Evolutionary conservation across 2,113 vertebrate genomes (phyloP).

Genomic region (Bujurquina vittata): DNA sequence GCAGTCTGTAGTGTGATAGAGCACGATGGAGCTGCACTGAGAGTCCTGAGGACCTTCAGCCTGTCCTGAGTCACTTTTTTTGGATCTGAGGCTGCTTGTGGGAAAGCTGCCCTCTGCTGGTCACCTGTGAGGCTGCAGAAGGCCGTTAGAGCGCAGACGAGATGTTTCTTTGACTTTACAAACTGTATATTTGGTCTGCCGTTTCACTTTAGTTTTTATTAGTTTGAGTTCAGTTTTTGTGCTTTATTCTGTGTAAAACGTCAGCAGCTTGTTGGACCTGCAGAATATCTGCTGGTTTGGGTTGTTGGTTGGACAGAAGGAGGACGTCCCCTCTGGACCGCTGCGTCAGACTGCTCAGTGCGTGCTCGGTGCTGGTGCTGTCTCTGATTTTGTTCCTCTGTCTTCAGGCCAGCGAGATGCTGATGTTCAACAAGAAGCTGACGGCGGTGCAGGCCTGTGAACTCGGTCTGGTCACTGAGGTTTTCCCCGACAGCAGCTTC

Average conservation of each 20-base stretch:
- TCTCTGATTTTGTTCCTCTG: background rate
- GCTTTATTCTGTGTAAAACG: too few species aligned
- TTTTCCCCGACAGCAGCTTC: constrained; percentile 89
- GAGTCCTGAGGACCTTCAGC: too few species aligned
- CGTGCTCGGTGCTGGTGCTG: background rate
- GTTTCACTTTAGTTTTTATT: too few species aligned
- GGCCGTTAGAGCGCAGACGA: background rate
- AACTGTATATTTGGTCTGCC: too few species aligned
- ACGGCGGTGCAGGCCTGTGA: constrained; percentile 88
- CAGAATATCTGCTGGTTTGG: background rate
- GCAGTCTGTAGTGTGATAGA: too few species aligned
- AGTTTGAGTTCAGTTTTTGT: too few species aligned
- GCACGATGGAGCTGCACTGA: too few species aligned
- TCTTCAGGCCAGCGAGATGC: constrained; percentile 88
- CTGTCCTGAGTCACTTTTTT: background rate
- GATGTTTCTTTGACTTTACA: too few species aligned
- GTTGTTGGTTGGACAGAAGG: background rate
- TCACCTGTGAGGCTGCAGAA: background rate
- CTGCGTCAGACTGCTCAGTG: too few species aligned
- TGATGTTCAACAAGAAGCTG: constrained; percentile 92
- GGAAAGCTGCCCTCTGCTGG: background rate
- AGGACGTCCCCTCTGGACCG: background rate
- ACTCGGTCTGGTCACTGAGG: constrained; percentile 88
- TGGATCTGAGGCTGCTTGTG: accelerated
- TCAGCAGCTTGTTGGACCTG: too few species aligned